Conservation (phyloP, 2,888 invertebrate species). For the Trileptium ribeirensis region DNA sequence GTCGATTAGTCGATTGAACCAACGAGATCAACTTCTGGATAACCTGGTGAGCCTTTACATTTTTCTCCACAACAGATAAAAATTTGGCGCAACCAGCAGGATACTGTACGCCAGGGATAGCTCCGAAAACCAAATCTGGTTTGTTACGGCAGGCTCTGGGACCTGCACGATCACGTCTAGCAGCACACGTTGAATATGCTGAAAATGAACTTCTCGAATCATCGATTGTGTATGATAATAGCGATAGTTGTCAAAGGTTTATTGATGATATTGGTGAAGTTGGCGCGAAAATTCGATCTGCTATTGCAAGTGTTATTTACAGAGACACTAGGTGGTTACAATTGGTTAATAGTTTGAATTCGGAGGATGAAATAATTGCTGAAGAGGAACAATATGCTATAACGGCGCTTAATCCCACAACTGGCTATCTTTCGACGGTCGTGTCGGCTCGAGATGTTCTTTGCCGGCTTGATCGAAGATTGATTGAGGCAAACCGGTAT, state of each 20-base stretch:
- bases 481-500: neutral
- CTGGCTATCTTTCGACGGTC: neutral
- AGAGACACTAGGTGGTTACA: neutral
- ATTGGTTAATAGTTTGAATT: neutral
- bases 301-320: neutral
- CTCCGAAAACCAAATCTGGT: neutral
- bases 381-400: neutral
- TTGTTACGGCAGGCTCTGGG: neutral
- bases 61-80: no score
- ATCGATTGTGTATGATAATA: neutral
- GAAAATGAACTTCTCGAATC: no score
- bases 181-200: neutral
- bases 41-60: no score
- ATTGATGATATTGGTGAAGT: neutral
- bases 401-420: neutral
- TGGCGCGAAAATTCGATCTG: neutral
- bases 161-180: neutral
- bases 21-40: no score
- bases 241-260: neutral
- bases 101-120: neutral
- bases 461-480: neutral
- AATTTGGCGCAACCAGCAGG: neutral
- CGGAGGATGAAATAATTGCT: neutral
- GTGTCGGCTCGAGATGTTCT: neutral
- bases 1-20: no score